Evolutionary conservation across 2,888 invertebrate genomes (phyloP).

Genomic region (Pemphredon lugubris): DNA sequence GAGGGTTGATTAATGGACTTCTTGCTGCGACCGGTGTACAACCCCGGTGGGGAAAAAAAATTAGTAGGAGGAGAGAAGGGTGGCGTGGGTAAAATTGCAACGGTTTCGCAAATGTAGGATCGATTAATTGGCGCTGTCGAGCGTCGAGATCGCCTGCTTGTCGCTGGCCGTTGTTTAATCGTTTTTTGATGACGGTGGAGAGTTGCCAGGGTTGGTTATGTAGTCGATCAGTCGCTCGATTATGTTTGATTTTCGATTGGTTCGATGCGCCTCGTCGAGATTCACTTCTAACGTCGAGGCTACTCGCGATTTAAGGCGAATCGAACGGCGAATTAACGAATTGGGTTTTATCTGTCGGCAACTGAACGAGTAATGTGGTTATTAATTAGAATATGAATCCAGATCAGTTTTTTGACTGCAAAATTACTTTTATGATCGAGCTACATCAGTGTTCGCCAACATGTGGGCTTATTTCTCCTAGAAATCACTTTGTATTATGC

Average conservation of each 20-base stretch:
- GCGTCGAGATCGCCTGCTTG: conserved; percentile 34
- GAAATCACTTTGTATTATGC: too few species aligned
- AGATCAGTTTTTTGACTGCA: too few species aligned
- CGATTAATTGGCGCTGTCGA: conserved; percentile 71
- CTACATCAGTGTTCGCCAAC: too few species aligned
- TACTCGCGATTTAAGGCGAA: too few species aligned
- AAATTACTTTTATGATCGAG: too few species aligned
- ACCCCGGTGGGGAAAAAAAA: conserved; percentile 47
- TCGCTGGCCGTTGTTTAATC: conserved; percentile 53
- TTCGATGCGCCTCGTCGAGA: background rate
- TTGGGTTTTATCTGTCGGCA: too few species aligned
- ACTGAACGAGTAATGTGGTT: too few species aligned
- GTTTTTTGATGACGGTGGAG: conserved; percentile 30
- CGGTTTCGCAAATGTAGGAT: conserved; percentile 60
- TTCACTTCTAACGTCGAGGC: too few species aligned
- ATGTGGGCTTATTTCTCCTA: too few species aligned
- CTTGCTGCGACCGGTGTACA: conserved; percentile 67
- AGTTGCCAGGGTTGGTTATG: background rate
- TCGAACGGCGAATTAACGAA: too few species aligned
- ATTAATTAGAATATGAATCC: too few species aligned
- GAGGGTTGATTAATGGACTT: conserved; percentile 73
- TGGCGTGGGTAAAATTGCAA: conserved; percentile 36
- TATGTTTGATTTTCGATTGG: conserved; percentile 5
- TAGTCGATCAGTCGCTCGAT: conserved; percentile 15
- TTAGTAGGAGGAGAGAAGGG: conserved; percentile 10